Base-by-base conservation (phyloP, 2,797 vertebrate species). In the Podargus strigoides region DNA sequence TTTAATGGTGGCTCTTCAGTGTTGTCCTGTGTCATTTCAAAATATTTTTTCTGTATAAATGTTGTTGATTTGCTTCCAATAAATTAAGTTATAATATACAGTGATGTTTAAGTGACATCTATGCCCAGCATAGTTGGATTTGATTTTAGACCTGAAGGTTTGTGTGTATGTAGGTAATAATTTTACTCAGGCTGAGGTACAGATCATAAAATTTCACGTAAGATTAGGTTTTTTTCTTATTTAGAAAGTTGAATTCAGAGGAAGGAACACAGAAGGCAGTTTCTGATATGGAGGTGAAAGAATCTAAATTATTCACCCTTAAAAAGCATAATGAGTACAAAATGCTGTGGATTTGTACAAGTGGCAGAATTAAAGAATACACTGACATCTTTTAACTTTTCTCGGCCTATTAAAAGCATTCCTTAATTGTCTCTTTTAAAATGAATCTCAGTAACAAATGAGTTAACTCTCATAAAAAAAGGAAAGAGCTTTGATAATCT, bases 391-490 rank as follows among this genome's bases (percentile, higher is more conserved):
- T 92, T 92, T 88, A 94, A 94, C 85, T 86, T 95, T 87, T 91
- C 53, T 91, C 69, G 79, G 66, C 39, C 87, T 87, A 86, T 86
- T 92, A 91, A 91, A 91, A 94, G n/a, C 30, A 49, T 78, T 87
- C 49, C 50, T 87, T 94, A 88, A 85, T 66, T 94, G n/a, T 74
- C 87, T 91, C 62, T 78, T 93, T 95, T 87, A 95, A 91, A 6
- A 60, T 44, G 53, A 85, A 75, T 68, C 76, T 87, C 76, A 83
- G 89, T 87, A 95, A 72, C 85, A 95, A 95, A 93, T 75, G 85
- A 93, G 66, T 85, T 90, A 94, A 92, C 3, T 6, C 16, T 92
- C 47, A 75, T 59, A 85, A 93, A 70, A 93, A 87, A 92, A 39
- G 74, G 74, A 63, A 85, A 84, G 63, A 84, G 59, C 67, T 95